Percentiles rank a stretch among this genome's conserved stretches.
Evolutionary conservation across 2,797 vertebrate genomes (phyloP).

Genomic region (Enteromius treurensis): DNA sequence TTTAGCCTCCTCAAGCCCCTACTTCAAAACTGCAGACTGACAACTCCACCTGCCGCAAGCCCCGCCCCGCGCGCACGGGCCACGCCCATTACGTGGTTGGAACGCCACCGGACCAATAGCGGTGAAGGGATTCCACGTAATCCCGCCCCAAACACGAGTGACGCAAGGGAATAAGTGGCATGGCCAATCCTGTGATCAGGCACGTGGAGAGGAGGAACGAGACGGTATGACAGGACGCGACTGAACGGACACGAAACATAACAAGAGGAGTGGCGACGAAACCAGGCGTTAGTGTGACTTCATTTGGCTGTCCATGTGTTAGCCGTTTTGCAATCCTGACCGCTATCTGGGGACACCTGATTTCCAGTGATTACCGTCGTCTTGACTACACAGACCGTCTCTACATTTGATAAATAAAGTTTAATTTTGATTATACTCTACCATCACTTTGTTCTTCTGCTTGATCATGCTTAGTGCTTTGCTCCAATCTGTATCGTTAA

Average conservation of each 20-base stretch:
- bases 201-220: slow-evolving; percentile 57
- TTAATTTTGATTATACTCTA: too few species aligned
- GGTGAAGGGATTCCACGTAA: slow-evolving; percentile 1
- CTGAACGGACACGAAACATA: slow-evolving; percentile 26
- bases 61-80: neutral
- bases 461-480: too few species aligned
- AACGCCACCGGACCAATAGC: neutral
- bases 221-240: slow-evolving; percentile 24
- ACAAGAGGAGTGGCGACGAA: slow-evolving; percentile 27
- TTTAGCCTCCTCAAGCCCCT: slow-evolving; percentile 26
- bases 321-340: slow-evolving; percentile 30
- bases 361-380: too few species aligned
- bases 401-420: too few species aligned
- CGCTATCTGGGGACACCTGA: neutral
- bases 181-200: slow-evolving; percentile 51
- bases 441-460: too few species aligned
- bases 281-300: slow-evolving; percentile 20
- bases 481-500: too few species aligned
- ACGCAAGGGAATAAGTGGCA: slow-evolving; percentile 35
- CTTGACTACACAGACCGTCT: too few species aligned
- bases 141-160: slow-evolving; percentile 55
- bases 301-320: slow-evolving; percentile 39
- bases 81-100: slow-evolving; percentile 38
- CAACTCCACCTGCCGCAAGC: slow-evolving; percentile 52
- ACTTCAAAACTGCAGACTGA: slow-evolving; percentile 40